A percentile compares a stretch with the other conserved stretches of the same genome.
Evolutionary conservation across 1,140 invertebrate genomes (phyloP).

Genomic region (Whitmania pigra): DNA sequence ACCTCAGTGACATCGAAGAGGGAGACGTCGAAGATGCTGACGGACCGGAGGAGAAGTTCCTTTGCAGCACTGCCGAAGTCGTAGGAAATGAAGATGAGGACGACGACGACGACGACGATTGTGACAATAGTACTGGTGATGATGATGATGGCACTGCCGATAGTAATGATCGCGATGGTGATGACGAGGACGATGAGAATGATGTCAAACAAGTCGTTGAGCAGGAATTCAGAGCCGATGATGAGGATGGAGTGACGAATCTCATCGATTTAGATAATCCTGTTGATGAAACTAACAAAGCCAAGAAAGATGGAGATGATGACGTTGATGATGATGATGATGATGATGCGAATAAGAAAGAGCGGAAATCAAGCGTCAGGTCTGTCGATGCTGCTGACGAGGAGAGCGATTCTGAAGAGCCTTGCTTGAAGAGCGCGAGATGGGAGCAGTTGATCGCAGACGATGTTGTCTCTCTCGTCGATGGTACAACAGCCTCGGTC

Average conservation of each 20-base stretch:
- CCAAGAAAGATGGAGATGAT: neutral
- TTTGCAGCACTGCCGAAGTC: neutral
- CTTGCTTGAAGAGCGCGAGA: neutral
- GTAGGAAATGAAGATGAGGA: neutral
- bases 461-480: neutral
- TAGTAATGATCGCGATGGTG: constrained; percentile 9
- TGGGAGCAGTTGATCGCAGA: neutral
- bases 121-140: neutral
- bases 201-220: neutral
- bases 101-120: neutral
- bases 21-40: neutral
- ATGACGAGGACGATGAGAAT: constrained; percentile 12
- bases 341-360: neutral
- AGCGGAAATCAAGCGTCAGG: neutral
- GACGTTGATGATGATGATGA: neutral
- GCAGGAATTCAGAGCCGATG: neutral
- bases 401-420: neutral
- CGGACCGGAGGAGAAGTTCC: neutral
- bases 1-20: neutral
- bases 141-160: neutral
- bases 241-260: neutral
- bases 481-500: neutral
- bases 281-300: neutral
- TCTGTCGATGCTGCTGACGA: neutral
- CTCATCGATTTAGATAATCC: neutral